Evolutionary conservation across 2,888 invertebrate species (phyloP), one percentile per base, ranked within the genome.

Genomic region (Patella pellucida): DNA sequence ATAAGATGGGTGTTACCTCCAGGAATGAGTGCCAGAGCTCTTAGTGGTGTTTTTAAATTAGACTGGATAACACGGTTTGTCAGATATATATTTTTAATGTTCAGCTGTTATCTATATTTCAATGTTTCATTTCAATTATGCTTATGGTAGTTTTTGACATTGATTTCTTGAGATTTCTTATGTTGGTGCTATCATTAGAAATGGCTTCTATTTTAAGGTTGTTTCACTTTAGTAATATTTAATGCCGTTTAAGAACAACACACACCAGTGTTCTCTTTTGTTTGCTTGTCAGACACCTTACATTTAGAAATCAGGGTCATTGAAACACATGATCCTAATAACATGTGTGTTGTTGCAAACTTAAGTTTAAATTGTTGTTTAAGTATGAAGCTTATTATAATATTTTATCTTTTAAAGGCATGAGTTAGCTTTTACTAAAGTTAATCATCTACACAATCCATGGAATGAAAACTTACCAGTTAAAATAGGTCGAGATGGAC

Each of bases 401-500:
- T 41, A 41, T 41, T 41, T 16, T 62, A 67, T 56, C 72, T 72
- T 19, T 78, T 83, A 54, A 82, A 92, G 97, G 86, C 96, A 96
- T 87, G 98, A 98, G 90, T 92, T 99, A 79, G 95, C 97, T 2
- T 99, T 99, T 88, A 95, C 95, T 84, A 95, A 95, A 88, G 97
- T 97, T 2, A 94, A 95, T 85, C 97, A 98, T 91, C 92, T 99
- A 78, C 97, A 96, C 89, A 99, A 99, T 92, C 95, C 97, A 7
- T 99, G 98, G 97, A 99, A 99, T 92, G 98, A 98, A 90, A 96
- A 97, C 69, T 98, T 98, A 92, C 97, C 98, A 76, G 98, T 99
- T 0, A 99, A 99, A 93, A 98, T 99, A 87, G 99, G 98, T n/a
- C 93, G 99, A 80, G 99, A 99, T 92, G 99, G 99, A 77, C 93